A percentile compares a stretch with the other conserved stretches of the same genome.
phyloP scores from a whole-genome alignment of 2,113 vertebrate species.

The Eclectus roratus region DNA sequence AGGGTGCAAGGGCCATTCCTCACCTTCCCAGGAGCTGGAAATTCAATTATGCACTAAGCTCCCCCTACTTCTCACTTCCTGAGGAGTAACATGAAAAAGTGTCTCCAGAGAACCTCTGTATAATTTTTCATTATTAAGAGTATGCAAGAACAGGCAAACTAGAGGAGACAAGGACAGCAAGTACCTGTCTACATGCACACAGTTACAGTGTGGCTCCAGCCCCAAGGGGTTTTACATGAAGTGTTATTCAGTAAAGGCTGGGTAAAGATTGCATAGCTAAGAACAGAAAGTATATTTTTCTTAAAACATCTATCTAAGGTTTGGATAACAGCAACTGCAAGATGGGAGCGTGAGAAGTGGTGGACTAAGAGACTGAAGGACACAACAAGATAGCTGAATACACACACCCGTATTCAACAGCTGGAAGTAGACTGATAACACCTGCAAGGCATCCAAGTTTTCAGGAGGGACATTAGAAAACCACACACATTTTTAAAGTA shows the following conservation, averaged over 20 bases:
- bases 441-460: neutral
- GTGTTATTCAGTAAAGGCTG: neutral
- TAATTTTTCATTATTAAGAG: neutral
- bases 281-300: neutral
- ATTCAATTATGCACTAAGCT: fast-evolving
- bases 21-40: neutral
- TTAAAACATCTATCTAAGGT: neutral
- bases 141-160: neutral
- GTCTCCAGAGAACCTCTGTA: neutral
- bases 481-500: neutral
- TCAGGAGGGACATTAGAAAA: neutral
- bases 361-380: neutral
- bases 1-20: neutral
- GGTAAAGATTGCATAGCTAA: neutral
- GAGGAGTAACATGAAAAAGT: neutral
- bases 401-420: neutral
- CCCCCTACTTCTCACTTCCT: neutral
- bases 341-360: neutral
- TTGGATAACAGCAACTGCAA: neutral
- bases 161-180: neutral
- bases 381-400: neutral
- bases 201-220: neutral
- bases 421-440: neutral
- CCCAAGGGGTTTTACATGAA: neutral
- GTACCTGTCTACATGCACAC: neutral